A percentile compares a stretch with the other conserved stretches of the same genome.
Evolutionary conservation across 2,888 invertebrate genomes (phyloP).

Genomic region (Chaetoderma sp.): DNA sequence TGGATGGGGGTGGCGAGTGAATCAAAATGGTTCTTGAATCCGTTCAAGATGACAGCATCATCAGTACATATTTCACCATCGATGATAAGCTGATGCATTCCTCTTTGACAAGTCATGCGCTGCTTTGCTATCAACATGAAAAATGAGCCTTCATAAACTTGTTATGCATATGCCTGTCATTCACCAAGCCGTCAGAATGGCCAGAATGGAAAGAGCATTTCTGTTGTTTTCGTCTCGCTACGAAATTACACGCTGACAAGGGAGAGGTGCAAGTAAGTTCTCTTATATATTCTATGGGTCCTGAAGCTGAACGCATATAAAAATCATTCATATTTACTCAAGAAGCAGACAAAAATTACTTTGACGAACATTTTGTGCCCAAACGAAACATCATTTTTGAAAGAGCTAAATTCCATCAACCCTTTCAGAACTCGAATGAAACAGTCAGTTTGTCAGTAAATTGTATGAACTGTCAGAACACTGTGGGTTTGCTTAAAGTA

Average conservation of each 20-base stretch:
- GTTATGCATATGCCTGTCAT: no score
- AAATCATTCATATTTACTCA: neutral
- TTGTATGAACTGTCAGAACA: conserved; percentile 7
- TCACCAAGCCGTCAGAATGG: conserved; percentile 34
- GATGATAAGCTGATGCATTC: no score
- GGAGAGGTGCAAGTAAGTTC: conserved; percentile 14
- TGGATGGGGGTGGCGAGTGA: no score
- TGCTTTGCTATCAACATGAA: no score
- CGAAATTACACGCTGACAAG: conserved; percentile 31
- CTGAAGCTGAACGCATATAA: conserved; percentile 9
- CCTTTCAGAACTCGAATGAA: conserved; percentile 1
- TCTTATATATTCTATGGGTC: conserved; percentile 18
- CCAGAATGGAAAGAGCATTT: conserved; percentile 32
- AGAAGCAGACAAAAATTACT: neutral
- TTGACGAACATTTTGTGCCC: conserved; percentile 18
- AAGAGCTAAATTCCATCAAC: conserved; percentile 11
- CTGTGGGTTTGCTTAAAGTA: conserved; percentile 5
- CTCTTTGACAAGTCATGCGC: no score
- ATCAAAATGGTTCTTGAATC: no score
- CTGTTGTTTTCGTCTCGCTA: conserved; percentile 24
- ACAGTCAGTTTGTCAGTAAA: conserved; percentile 9
- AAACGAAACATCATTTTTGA: conserved; percentile 17
- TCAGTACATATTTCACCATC: no score
- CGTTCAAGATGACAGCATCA: no score
- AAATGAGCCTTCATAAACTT: no score